phyloP scores from a whole-genome alignment of 1,140 invertebrate genomes.

The Drosophila jambulina region DNA sequence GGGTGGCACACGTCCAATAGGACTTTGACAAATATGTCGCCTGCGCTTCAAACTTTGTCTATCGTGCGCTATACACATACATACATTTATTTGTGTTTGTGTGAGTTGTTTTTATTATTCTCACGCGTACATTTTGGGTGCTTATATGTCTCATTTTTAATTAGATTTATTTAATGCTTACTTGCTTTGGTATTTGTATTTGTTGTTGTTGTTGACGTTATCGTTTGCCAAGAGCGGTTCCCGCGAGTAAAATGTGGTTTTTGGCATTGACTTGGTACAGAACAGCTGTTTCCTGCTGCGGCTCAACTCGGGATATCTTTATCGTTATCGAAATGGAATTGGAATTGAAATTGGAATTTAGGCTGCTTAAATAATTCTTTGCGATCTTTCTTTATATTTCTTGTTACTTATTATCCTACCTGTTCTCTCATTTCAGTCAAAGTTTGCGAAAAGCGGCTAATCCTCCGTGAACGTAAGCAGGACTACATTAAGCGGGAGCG shows the following conservation, averaged over 20 bases:
- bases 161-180: constrained; percentile 54
- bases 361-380: no score
- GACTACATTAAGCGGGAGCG: constrained; percentile 93
- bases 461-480: constrained; percentile 96
- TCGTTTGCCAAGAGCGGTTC: constrained; percentile 25
- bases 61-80: neutral
- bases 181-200: constrained; percentile 19
- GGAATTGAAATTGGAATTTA: neutral
- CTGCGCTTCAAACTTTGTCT: constrained; percentile 16
- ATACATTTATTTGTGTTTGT: neutral
- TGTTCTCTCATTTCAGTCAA: constrained; percentile 91
- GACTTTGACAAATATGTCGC: constrained; percentile 45
- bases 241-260: constrained; percentile 14
- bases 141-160: constrained; percentile 47
- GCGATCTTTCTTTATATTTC: neutral
- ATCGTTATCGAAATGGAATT: neutral
- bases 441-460: constrained; percentile 97
- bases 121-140: constrained; percentile 44
- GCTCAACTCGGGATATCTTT: neutral
- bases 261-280: constrained; percentile 1
- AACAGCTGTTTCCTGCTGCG: constrained; percentile 11
- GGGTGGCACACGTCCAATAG: constrained; percentile 1
- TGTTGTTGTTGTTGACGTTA: constrained; percentile 2
- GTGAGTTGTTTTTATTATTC: constrained; percentile 46
- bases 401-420: neutral